Evolutionary conservation across 2,113 vertebrate species (phyloP).

Genomic region (Malurus elegans): DNA sequence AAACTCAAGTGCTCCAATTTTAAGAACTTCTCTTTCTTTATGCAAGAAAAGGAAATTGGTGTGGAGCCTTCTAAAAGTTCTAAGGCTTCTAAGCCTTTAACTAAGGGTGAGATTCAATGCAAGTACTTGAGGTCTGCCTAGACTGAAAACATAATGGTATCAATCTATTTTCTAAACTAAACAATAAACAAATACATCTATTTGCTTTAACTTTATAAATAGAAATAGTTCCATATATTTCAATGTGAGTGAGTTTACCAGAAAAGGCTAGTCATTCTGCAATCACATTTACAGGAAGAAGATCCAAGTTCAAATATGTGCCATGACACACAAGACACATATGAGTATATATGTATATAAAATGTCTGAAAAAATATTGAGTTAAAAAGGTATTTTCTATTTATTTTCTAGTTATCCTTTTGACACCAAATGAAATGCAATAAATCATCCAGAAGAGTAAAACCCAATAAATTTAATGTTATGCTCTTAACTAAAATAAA

Average conservation of each 20-base stretch:
- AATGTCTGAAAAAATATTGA: not conserved
- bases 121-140: not conserved
- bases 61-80: not conserved
- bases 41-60: not conserved
- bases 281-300: not conserved
- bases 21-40: not conserved
- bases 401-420: not conserved
- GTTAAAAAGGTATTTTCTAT: not conserved
- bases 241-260: not conserved
- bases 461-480: not conserved
- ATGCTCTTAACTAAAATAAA: not conserved
- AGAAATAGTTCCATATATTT: not conserved
- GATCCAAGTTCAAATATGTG: not conserved
- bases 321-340: not conserved
- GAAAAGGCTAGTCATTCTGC: not conserved
- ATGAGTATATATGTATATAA: rapidly evolving
- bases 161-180: not conserved
- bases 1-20: not conserved
- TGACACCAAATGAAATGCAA: not conserved
- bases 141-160: not conserved
- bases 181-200: not conserved
- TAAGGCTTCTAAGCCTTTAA: not conserved
- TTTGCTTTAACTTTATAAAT: not conserved
- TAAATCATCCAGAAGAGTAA: not conserved
- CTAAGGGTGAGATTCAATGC: not conserved